These are phyloP conservation scores for Drosophila neotestacea DNA, from an alignment of 2,888 invertebrate species.

Conservation along the genomic window DNA sequence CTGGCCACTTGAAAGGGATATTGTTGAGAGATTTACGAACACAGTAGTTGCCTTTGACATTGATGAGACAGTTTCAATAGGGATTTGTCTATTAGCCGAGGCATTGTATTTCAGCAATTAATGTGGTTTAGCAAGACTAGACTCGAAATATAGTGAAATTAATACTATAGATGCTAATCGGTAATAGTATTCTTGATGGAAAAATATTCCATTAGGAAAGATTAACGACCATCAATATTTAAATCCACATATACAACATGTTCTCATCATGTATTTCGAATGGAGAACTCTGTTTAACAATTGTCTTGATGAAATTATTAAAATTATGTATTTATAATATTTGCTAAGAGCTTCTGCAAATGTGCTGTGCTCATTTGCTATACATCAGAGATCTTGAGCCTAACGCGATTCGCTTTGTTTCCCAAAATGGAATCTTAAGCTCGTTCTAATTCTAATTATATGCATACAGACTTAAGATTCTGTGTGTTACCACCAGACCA, in stretches of 20 bases:
- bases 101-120: conserved; percentile 42
- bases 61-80: conserved; percentile 56
- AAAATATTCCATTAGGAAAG: conserved; percentile 14
- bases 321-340: conserved; percentile 4
- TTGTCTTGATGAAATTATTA: conserved; percentile 12
- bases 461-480: conserved; percentile 54
- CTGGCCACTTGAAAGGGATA: conserved; percentile 57
- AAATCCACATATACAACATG: neutral
- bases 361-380: conserved; percentile 13
- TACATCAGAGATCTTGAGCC: conserved; percentile 10
- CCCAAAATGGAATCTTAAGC: conserved; percentile 35
- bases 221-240: conserved; percentile 2
- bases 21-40: conserved; percentile 41
- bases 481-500: conserved; percentile 46
- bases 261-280: neutral
- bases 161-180: conserved; percentile 26
- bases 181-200: conserved; percentile 1
- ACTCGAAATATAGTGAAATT: neutral
- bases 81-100: conserved; percentile 40
- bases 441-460: conserved; percentile 68
- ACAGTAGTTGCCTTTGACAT: conserved; percentile 33
- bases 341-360: conserved; percentile 8
- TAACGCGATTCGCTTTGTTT: conserved; percentile 28
- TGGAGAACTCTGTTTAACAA: neutral
- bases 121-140: conserved; percentile 22